Evolutionary conservation across 1,140 invertebrate species (phyloP), one percentile per base, ranked within the genome.

Genomic region (Microvelia longipes): DNA sequence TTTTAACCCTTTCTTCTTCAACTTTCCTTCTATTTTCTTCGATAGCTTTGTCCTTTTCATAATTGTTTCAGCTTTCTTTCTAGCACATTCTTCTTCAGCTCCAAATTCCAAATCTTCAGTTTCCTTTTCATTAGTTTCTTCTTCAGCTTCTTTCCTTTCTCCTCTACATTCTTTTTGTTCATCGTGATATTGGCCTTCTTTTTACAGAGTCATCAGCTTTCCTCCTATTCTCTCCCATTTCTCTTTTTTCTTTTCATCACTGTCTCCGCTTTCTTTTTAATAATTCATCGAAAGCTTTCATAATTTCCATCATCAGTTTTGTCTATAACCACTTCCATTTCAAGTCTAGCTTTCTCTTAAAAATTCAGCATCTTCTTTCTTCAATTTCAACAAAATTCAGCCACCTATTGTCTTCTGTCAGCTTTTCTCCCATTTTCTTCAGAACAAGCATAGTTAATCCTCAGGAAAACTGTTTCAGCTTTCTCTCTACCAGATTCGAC

Each of bases 71-170:
- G 5, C 25, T 25, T 24, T 27, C 11, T 24, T 65, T 13, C 25
- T 65, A 13, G 5, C 63, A 13, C 25, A 11, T 65, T 65, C 26
- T 65, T 65, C 25, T 24, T 65, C 11, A 5, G 5, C 11, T 65
- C 35, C 70, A 28, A 50, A 66, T 68, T 68, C 67, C 50, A 60
- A n/a, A 30, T 61, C n/a, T 67, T 62, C 27, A 28, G 61, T 67
- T 25, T 68, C 50, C 27, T 13, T 50, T 28, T 68, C 67, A 28
- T 71, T 11, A 71, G 26, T 66, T 60, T 14, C 1, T 62, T 24
- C 28, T 61, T 64, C 29, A 69, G 29, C 64, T 61, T 62, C 2
- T 28, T 50, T 67, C 25, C 35, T 66, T 70, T 67, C 13, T 25
- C 24, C 1, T 13, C 64, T 5, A 70, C 1, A 14, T 13, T 63